Base-by-base conservation (phyloP, 92 coral and sea anemone species). In the Plumapathes pennacea region DNA sequence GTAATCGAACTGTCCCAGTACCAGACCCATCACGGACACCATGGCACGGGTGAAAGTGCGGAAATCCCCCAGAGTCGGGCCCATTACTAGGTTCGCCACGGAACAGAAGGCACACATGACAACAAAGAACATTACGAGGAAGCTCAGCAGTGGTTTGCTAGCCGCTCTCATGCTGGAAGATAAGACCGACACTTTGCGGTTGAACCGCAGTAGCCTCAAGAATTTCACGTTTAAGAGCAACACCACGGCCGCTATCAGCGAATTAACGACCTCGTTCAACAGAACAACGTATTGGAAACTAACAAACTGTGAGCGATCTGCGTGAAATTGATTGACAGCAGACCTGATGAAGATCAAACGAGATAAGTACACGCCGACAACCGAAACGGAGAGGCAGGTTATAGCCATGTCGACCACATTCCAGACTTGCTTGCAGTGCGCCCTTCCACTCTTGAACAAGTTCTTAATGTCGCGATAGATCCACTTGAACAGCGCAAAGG, bases 271-370 rank as follows among this genome's bases (percentile, higher is more conserved):
- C 50, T 79, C 90, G 50, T 90, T 81, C 15, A 90, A 41, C 28
- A 78, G 39, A 25, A 90, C 89, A 4, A 86, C 89, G 82, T 90
- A 90, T 71, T 90, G 95, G 72, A 90, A 90, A 46, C 89, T 83
- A 29, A 84, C 90, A 43, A 83, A 90, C n/a, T 58, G 25, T n/a
- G 69, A 32, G 9, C 83, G 84, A 37, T 90, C 80, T 13, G 75
- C 56, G 27, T 75, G 87, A 46, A 84, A 69, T 43, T 74, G 64
- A 2, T 43, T 54, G 32, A 88, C 56, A 34, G 90, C 89, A 5
- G 43, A 14, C 20, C 72, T 54, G 15, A 81, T 81, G 21, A 72
- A 81, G 12, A 71, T 75, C 44, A 87, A 32, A 10, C 97, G 96
- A 26, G 80, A 46, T n/a, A 90, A 82, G 69, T 90, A 90, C 32